Conservation (phyloP, 2,113 vertebrate genomes). For the Actinemys pallida region DNA sequence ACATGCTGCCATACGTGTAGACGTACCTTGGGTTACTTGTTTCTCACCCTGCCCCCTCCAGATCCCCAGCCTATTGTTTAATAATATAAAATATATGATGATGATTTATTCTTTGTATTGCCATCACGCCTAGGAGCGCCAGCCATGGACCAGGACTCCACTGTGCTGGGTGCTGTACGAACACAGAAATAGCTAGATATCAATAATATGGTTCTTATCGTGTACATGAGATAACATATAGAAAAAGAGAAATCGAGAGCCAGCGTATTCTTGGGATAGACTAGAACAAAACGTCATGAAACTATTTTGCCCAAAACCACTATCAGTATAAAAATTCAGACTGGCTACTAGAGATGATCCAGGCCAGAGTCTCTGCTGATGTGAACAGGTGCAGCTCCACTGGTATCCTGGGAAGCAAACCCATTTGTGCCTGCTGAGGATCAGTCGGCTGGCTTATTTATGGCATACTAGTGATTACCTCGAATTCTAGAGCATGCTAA, state of each 20-base stretch:
- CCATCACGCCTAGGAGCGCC: background rate
- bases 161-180: background rate
- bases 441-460: background rate
- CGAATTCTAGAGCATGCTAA: background rate
- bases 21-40: background rate
- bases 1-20: too few species aligned
- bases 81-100: background rate
- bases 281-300: background rate
- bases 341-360: background rate
- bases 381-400: background rate
- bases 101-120: background rate
- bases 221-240: background rate
- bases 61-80: background rate
- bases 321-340: background rate
- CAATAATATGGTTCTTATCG: background rate
- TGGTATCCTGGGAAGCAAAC: background rate
- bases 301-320: background rate
- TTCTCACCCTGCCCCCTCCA: background rate
- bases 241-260: background rate
- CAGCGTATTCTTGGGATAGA: background rate
- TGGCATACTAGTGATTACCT: background rate
- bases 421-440: background rate
- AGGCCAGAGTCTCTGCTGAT: background rate
- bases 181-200: background rate
- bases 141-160: background rate